Evolutionary conservation across 2,888 invertebrate species (phyloP).

Genomic region (Callimorpha dominula): DNA sequence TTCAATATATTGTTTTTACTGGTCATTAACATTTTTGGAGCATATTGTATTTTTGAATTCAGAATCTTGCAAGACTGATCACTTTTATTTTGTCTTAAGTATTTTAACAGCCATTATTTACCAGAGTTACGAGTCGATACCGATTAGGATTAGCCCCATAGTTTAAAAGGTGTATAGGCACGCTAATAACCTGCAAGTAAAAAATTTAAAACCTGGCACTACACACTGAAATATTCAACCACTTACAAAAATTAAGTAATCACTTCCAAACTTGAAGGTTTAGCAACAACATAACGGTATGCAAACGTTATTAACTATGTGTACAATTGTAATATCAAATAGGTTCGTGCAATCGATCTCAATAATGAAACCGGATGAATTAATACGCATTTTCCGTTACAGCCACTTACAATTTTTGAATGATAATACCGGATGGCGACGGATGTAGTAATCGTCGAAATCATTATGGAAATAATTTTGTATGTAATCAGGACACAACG

Average conservation of each 20-base stretch:
- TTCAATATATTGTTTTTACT: slow-evolving; percentile 35
- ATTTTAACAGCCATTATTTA: background rate
- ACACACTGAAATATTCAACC: background rate
- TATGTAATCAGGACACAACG: slow-evolving; percentile 29
- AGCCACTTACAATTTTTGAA: slow-evolving; percentile 15
- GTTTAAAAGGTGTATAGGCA: too few relatives aligned
- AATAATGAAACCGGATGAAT: slow-evolving; percentile 12
- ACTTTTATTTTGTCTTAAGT: background rate
- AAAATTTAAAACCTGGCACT: background rate
- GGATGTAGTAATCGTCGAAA: slow-evolving; percentile 18
- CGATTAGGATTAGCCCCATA: too few relatives aligned
- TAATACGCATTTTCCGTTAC: slow-evolving; percentile 15
- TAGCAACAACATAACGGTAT: background rate
- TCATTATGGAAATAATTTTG: slow-evolving; percentile 29
- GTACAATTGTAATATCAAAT: background rate
- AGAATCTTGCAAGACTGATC: too few relatives aligned
- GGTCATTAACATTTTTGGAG: slow-evolving; percentile 23
- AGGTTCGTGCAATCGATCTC: background rate
- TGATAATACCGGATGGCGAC: slow-evolving; percentile 15
- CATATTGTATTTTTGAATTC: background rate
- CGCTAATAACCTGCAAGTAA: too few relatives aligned
- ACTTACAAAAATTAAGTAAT: background rate
- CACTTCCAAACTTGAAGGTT: background rate
- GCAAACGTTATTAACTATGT: background rate
- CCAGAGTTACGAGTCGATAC: too few relatives aligned